Base-by-base conservation (phyloP, 2,113 vertebrate genomes). In the Zosterops japonicus region DNA sequence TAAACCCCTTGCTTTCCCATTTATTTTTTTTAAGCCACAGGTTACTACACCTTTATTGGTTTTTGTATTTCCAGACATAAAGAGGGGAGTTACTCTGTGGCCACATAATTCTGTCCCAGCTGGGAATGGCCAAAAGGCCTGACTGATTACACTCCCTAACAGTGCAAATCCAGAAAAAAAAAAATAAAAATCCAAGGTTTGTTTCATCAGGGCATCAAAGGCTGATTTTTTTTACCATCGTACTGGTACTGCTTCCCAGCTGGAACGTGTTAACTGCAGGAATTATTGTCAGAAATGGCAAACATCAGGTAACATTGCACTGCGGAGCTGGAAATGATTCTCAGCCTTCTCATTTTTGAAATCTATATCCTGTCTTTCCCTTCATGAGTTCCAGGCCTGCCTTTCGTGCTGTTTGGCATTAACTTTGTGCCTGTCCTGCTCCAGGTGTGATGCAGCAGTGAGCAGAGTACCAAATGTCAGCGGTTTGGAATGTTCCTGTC, bases 141-240 rank as follows among this genome's bases (percentile, higher is more conserved):
- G 49, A 39, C 35, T 77, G 82, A 65, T 68, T 64, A 14, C 55
- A 86, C 52, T 10, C 78, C 36, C 46, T 29, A 31, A 21, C 65
- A n/a, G 60, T 61, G 63, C 75, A 88, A 91, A 93, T 47, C 36
- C 29, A 68, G 50, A 12, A 24, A 12, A 22, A 47, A 46, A 46
- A 46, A 46, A 46, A 10, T 65, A 61, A 22, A 95, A 92, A 87
- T 53, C 55, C 41, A 33, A 44, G 24, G 22, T 93, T 49, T 61
- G 19, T 87, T 94, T 96, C 84, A 91, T 42, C 36, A n/a, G 47
- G 27, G 52, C 55, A 93, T 90, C 83, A 86, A 90, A 59, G 33
- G 42, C 65, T 82, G 61, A 64, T 22, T 4, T 83, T 82, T 41
- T 49, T 61, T 53, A 80, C 17, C 50, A 42, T 70, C 8, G 2